These are phyloP conservation scores for Mormoops blainvillei DNA, from an alignment of 2,113 vertebrate genomes.

Conservation along the genomic window DNA sequence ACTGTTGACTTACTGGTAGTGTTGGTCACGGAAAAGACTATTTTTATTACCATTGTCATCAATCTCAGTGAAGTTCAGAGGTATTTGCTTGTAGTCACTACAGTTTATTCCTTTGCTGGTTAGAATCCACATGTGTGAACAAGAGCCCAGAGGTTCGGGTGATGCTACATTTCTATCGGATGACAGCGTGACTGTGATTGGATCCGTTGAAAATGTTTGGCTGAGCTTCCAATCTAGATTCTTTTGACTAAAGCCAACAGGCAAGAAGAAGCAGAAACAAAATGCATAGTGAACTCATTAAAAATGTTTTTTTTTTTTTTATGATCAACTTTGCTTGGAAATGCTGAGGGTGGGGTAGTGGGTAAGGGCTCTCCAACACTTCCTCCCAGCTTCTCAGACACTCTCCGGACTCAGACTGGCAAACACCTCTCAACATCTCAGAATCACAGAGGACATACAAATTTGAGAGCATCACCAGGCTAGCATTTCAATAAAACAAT, in stretches of 20 bases:
- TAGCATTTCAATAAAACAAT: not conserved
- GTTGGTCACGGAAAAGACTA: constrained; percentile 60
- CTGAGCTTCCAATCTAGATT: constrained; percentile 23
- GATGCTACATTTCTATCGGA: constrained; percentile 23
- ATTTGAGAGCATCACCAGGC: not conserved
- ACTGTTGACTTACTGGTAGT: constrained; percentile 68
- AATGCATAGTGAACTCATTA: not conserved
- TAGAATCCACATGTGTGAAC: constrained; percentile 57
- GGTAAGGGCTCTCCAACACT: not conserved
- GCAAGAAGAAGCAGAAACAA: not conserved
- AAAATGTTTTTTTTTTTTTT: not conserved
- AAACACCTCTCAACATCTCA: not conserved
- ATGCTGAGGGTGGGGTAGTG: not conserved
- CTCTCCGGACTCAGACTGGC: not conserved
- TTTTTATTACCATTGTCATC: constrained; percentile 75
- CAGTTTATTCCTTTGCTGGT: constrained; percentile 57
- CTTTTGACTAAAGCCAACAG: constrained; percentile 33
- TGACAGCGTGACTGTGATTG: constrained; percentile 10
- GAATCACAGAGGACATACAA: not conserved
- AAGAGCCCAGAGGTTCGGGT: constrained; percentile 24
- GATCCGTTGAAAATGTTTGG: constrained; percentile 32
- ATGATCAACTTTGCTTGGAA: not conserved
- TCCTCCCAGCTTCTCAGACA: not conserved
- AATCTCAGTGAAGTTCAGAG: constrained; percentile 54
- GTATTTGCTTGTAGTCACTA: constrained; percentile 43